Percentiles rank a stretch among this genome's conserved stretches.
Evolutionary conservation across 2,113 vertebrate genomes (phyloP).

Genomic region (Corapipo altera): DNA sequence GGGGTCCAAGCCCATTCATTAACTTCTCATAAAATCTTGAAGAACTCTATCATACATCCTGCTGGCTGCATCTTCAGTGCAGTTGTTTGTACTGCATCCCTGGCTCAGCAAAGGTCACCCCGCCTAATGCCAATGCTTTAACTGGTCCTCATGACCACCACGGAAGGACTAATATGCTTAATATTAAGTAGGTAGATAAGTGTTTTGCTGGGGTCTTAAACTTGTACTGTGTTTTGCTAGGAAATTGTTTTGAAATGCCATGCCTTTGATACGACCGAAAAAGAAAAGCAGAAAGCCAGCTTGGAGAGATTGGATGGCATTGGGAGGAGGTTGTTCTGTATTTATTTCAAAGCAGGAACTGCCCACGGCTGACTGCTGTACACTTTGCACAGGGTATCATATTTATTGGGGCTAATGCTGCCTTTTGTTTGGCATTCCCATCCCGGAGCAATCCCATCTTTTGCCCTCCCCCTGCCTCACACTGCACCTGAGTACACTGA

Average conservation of each 20-base stretch:
- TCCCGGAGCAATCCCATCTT: neutral
- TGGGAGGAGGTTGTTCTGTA: neutral
- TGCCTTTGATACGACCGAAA: neutral
- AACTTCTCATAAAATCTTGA: conserved; percentile 45
- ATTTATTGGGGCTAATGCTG: neutral
- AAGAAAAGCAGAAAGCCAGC: neutral
- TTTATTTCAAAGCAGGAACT: neutral
- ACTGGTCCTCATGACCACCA: neutral
- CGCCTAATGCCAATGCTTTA: neutral
- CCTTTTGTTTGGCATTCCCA: neutral
- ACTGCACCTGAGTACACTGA: neutral
- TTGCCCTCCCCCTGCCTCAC: neutral
- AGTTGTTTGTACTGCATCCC: conserved; percentile 37
- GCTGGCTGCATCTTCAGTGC: conserved; percentile 58
- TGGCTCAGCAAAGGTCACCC: conserved; percentile 43
- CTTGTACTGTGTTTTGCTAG: neutral
- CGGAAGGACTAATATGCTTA: neutral
- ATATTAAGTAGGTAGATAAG: neutral
- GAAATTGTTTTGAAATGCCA: neutral
- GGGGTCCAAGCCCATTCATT: conserved; percentile 48
- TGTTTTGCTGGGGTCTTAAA: neutral
- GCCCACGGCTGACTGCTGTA: conserved; percentile 4
- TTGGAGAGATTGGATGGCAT: neutral
- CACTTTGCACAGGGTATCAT: neutral
- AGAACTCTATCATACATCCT: conserved; percentile 65